Evolutionary conservation across 2,888 invertebrate genomes (phyloP).

Genomic region (Acanthopleura granulata): DNA sequence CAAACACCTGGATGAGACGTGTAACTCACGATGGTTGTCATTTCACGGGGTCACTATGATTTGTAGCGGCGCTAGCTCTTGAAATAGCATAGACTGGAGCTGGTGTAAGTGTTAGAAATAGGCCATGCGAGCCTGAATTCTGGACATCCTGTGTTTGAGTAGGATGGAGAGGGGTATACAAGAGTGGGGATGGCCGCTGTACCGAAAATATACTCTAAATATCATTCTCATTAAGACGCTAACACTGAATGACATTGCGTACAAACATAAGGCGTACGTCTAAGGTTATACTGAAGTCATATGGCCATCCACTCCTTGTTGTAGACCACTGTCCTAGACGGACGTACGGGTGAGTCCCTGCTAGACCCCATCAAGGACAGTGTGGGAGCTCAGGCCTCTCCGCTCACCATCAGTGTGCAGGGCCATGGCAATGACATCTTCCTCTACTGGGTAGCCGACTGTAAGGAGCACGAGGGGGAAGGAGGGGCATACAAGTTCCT

Average conservation of each 20-base stretch:
- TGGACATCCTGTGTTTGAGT: too few relatives aligned
- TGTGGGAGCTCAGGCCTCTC: conserved; percentile 73
- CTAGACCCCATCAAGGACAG: conserved; percentile 75
- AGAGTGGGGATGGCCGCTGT: too few relatives aligned
- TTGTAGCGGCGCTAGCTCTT: too few relatives aligned
- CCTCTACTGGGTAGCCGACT: conserved; percentile 83
- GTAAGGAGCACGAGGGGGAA: conserved; percentile 71
- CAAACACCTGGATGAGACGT: too few relatives aligned
- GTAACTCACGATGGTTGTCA: too few relatives aligned
- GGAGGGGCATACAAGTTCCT: conserved; percentile 68
- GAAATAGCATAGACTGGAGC: too few relatives aligned
- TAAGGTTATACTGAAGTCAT: too few relatives aligned
- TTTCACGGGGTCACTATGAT: too few relatives aligned
- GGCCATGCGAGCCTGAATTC: too few relatives aligned
- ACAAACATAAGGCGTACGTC: background rate
- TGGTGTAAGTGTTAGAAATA: too few relatives aligned
- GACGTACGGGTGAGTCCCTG: conserved; percentile 76
- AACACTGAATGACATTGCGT: background rate
- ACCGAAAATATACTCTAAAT: too few relatives aligned
- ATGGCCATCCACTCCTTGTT: conserved; percentile 26
- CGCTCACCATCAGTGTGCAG: conserved; percentile 63
- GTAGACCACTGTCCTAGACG: conserved; percentile 75
- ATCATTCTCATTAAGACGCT: conserved; percentile 36
- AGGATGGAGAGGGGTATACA: too few relatives aligned
- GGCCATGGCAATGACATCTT: conserved; percentile 80